Evolutionary conservation across 2,797 vertebrate genomes (phyloP), one percentile per base, ranked within the genome.

Genomic region (Myotis myotis): DNA sequence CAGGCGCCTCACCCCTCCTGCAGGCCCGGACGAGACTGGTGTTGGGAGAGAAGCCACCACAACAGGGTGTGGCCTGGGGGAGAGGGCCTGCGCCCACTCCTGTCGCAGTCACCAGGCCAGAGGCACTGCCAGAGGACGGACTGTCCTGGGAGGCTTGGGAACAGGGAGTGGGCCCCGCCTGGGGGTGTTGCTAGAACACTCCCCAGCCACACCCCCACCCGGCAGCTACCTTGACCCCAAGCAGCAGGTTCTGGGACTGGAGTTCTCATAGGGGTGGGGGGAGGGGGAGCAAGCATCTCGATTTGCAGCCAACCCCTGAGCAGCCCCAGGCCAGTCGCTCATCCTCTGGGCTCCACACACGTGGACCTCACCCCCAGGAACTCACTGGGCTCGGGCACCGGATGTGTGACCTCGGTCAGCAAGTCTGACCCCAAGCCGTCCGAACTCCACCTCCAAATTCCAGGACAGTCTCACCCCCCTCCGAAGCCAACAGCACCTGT

Each of bases 321-420:
- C 33, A 16, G 20, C 47, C 41, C 5, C 53, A 55, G 44, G 38
- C 30, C n/a, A 28, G 30, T 66, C n/a, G 28, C 44, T 7, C 30
- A 0, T 30, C 22, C 51, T 28, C 60, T 41, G 74, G 86, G 22
- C 8, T 51, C 57, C 2, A 0, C 2, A 10, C 10, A 5, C 9
- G 8, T 10, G 6, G 3, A 9, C 9, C 53, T 11, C 41, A 8
- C 6, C 15, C 0, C n/a, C 15, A 1, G 10, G 12, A 38, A n/a
- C 30, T 60, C 53, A 4, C 20, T 25, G 41, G 5, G 20, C 8
- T 41, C 2, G 12, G 12, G 36, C 44, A 12, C 9, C 60, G 25
- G 25, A 13, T 30, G 12, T 38, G 44, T 30, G 30, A 6, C 44
- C 81, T n/a, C 5, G 1, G 13, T 22, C 44, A 36, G 19, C 64